A percentile compares a stretch with the other conserved stretches of the same genome.
phyloP scores from a whole-genome alignment of 2,888 invertebrate genomes.

The Julus scanicus region DNA sequence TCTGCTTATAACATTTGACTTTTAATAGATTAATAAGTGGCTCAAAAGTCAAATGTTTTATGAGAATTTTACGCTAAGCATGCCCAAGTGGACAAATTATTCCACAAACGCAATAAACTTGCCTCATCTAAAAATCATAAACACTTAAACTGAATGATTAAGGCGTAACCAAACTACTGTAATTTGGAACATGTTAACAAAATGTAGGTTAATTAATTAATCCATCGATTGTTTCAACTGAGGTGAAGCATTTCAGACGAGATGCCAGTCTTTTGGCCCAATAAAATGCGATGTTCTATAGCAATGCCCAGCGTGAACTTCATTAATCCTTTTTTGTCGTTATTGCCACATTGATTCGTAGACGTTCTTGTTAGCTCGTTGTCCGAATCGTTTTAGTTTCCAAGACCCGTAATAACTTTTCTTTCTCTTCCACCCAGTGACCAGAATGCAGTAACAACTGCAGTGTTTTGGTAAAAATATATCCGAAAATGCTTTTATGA shows the following conservation, averaged over 20 bases:
- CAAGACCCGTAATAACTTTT: not conserved
- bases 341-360: slow-evolving; percentile 5
- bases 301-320: not conserved
- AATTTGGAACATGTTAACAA: no score
- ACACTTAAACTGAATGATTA: no score
- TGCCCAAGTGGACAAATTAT: no score
- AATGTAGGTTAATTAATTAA: no score
- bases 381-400: not conserved
- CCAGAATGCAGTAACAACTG: not conserved
- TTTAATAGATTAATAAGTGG: no score
- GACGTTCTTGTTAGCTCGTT: slow-evolving; percentile 17
- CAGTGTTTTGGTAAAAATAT: slow-evolving; percentile 9
- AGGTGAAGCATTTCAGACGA: not conserved
- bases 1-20: no score
- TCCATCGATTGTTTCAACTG: no score
- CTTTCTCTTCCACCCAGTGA: slow-evolving; percentile 13
- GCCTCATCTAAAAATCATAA: no score
- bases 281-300: not conserved
- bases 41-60: no score
- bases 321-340: not conserved
- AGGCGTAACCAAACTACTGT: no score
- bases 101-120: no score
- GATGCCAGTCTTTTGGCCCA: not conserved
- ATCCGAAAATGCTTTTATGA: slow-evolving; percentile 9
- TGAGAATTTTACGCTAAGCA: no score